These are phyloP conservation scores for Xestia rhomboidea DNA, from an alignment of 2,888 invertebrate genomes.

Conservation along the genomic window DNA sequence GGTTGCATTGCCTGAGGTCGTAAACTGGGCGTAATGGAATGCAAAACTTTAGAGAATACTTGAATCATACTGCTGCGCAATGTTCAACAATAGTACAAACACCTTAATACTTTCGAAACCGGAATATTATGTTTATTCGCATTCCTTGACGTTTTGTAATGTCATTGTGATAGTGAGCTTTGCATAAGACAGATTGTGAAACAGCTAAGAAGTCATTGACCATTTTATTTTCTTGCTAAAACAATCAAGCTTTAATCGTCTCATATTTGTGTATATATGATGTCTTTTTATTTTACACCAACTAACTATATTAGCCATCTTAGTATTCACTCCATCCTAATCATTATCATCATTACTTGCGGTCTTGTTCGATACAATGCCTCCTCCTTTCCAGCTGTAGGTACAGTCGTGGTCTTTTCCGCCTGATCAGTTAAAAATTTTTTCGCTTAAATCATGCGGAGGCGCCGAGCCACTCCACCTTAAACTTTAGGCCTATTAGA, in stretches of 20 bases:
- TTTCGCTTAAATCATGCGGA: too few species aligned
- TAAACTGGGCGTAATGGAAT: background rate
- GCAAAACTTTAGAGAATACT: slow-evolving; percentile 18
- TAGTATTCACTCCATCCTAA: background rate
- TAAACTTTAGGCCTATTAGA: too few species aligned
- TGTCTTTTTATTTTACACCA: background rate
- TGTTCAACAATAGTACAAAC: slow-evolving; percentile 36
- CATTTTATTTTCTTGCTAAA: background rate
- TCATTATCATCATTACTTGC: background rate
- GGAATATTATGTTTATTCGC: slow-evolving; percentile 37
- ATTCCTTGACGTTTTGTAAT: slow-evolving; percentile 49
- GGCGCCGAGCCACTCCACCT: too few species aligned
- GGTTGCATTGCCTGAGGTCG: background rate
- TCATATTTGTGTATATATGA: background rate
- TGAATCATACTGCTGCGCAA: slow-evolving; percentile 36
- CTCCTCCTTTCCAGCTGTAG: background rate
- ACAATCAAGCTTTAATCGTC: background rate
- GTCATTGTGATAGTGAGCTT: slow-evolving; percentile 27
- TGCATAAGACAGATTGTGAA: slow-evolving; percentile 16
- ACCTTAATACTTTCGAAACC: slow-evolving; percentile 41
- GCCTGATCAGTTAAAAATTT: too few species aligned
- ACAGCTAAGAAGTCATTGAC: background rate
- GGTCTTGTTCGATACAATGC: background rate
- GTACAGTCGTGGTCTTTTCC: too few species aligned
- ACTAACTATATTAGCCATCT: background rate